These are phyloP conservation scores for Crossocerus cetratus DNA, from an alignment of 2,888 invertebrate genomes.

Conservation along the genomic window DNA sequence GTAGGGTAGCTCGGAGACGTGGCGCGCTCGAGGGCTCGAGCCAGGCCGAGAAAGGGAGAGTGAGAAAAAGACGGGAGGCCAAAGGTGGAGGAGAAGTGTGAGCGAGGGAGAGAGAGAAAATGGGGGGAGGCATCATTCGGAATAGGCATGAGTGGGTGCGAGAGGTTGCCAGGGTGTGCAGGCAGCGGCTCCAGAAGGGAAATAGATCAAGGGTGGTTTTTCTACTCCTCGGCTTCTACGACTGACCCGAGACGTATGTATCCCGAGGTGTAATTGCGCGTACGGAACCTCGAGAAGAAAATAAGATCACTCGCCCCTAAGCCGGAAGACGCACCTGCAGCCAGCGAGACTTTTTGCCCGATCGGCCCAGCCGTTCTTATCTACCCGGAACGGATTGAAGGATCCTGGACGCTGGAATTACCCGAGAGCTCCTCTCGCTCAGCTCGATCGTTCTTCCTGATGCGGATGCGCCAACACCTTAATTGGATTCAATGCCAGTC, in stretches of 20 bases:
- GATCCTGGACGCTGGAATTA: slow-evolving; percentile 13
- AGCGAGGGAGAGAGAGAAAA: neutral
- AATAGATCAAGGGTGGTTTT: slow-evolving; percentile 43
- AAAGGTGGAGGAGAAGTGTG: neutral
- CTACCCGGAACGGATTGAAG: slow-evolving; percentile 20
- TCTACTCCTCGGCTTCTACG: slow-evolving; percentile 8
- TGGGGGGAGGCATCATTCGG: neutral
- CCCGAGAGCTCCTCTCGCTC: no score
- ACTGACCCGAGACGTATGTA: slow-evolving; percentile 13
- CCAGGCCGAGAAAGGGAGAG: neutral
- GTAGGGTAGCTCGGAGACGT: neutral
- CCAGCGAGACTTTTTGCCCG: slow-evolving; percentile 6
- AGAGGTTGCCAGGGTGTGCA: neutral
- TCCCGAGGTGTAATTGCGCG: slow-evolving; percentile 38
- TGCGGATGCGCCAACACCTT: neutral
- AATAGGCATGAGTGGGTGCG: slow-evolving; percentile 2
- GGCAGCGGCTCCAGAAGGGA: slow-evolving; percentile 7
- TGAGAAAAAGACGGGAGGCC: neutral
- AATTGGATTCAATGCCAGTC: slow-evolving; percentile 16
- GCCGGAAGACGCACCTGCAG: slow-evolving; percentile 32
- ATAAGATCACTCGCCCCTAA: slow-evolving; percentile 15
- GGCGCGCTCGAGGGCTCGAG: neutral
- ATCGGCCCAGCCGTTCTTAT: neutral
- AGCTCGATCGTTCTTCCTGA: neutral
- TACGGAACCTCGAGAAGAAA: slow-evolving; percentile 21